Base-by-base conservation (phyloP, 2,113 vertebrate species). In the Psilopsiagon aymara region DNA sequence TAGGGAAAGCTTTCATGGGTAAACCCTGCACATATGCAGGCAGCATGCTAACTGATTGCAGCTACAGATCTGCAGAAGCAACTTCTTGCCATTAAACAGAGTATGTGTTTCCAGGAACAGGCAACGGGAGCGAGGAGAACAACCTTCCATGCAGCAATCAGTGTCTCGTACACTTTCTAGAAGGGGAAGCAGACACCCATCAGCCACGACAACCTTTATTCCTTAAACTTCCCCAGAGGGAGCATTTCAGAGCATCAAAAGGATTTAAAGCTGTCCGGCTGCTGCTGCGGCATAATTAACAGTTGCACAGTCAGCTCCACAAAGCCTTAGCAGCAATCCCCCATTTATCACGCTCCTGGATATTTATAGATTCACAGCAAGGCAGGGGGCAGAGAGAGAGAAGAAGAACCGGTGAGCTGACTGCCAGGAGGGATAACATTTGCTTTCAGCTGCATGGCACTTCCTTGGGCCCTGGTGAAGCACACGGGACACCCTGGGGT, bases 221-320 rank as follows among this genome's bases (percentile, higher is more conserved):
- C 76, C 95, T 74, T 25, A 12, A 52, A 47, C 69, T 57, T 75
- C 73, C 68, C 86, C 85, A 52, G 77, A 71, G 64, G 76, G 88
- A 94, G 19, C 85, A 79, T 78, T 86, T 81, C 51, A 57, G 52
- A 90, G 76, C 88, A 86, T 86, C 88, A 55, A 10, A 92, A 64
- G 90, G 92, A 84, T 96, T 93, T 83, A 37, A 86, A 92, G 43
- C 85, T 83, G 90, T 80, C 94, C 64, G 1, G 90, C 46, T 90
- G 92, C 94, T 88, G 82, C 92, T 80, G 92, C 51, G 47, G 60
- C 80, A 6, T 92, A 96, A 96, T 95, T 96, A 96, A 92, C 90
- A 88, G 93, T 35, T 64, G 93, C 92, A 78, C 93, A 81, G 85
- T 78, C 85, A 96, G 95, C 90, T 92, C 88, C 16, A 35, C 90